phyloP scores from a whole-genome alignment of 2,113 vertebrate species.

The Setophaga coronata region DNA sequence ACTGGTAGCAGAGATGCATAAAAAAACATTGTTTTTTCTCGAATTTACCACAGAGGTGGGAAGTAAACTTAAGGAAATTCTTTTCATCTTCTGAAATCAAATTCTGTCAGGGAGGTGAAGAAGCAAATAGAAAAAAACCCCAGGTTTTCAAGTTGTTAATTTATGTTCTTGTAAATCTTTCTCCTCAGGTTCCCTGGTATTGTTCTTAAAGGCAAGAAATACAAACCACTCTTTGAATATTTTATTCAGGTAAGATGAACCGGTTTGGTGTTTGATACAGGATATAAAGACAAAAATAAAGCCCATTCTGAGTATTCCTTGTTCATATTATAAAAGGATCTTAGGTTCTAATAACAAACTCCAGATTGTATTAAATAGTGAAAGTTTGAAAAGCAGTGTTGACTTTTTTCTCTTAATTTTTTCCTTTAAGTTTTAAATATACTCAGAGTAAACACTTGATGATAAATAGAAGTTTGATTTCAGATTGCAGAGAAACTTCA shows the following conservation, averaged over 20 bases:
- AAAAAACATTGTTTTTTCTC: neutral
- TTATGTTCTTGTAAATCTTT: neutral
- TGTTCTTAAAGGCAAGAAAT: constrained; percentile 90
- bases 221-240: constrained; percentile 92
- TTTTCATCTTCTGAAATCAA: neutral
- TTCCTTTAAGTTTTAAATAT: neutral
- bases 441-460: neutral
- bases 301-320: neutral
- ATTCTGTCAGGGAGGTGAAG: neutral
- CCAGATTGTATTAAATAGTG: neutral
- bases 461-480: neutral
- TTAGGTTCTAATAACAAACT: neutral
- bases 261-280: neutral
- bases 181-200: constrained; percentile 88
- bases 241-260: constrained; percentile 84
- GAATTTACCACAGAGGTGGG: neutral
- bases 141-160: neutral
- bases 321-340: neutral
- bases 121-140: neutral
- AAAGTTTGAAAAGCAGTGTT: neutral
- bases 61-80: neutral
- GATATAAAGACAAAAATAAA: neutral
- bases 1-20: neutral
- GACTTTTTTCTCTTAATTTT: neutral
- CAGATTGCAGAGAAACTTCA: neutral